A percentile compares a stretch with the other conserved stretches of the same genome.
These are phyloP conservation scores for Blomia tropicalis DNA, from an alignment of 2,888 invertebrate genomes.

Conservation along the genomic window DNA sequence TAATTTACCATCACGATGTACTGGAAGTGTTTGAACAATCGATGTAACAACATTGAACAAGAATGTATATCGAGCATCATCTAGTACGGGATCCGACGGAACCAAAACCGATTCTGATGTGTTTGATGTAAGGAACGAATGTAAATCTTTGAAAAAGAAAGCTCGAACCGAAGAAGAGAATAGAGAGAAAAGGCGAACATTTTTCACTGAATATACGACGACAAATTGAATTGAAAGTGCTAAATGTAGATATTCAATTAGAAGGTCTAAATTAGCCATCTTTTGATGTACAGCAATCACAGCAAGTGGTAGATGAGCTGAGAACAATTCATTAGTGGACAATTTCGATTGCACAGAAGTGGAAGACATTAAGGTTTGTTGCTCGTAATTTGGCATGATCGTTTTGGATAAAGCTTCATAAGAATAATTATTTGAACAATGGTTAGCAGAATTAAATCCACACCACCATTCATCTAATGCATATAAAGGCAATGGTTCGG, in stretches of 20 bases:
- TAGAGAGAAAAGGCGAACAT: conserved; percentile 51
- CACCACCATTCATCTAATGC: conserved; percentile 36
- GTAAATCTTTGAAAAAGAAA: conserved; percentile 36
- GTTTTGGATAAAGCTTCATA: background rate
- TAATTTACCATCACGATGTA: conserved; percentile 21
- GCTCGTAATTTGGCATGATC: background rate
- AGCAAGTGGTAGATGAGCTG: conserved; percentile 44
- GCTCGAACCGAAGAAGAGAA: conserved; percentile 52
- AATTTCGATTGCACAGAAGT: background rate
- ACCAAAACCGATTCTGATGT: background rate
- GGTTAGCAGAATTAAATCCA: background rate
- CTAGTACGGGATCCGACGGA: conserved; percentile 50
- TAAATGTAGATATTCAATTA: conserved; percentile 64
- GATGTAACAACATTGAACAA: conserved; percentile 24
- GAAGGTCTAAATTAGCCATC: conserved; percentile 53
- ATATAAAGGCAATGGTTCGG: conserved; percentile 36
- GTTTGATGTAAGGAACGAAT: conserved; percentile 29
- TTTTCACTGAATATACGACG: conserved; percentile 54
- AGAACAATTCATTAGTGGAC: background rate
- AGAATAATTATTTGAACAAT: background rate
- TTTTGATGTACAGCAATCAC: conserved; percentile 61
- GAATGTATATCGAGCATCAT: conserved; percentile 46
- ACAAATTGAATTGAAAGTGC: conserved; percentile 59
- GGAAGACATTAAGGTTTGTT: background rate
- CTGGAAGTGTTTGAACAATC: conserved; percentile 29